These are phyloP conservation scores for Trichogramma evanescens DNA, from an alignment of 2,888 invertebrate species.

Conservation along the genomic window DNA sequence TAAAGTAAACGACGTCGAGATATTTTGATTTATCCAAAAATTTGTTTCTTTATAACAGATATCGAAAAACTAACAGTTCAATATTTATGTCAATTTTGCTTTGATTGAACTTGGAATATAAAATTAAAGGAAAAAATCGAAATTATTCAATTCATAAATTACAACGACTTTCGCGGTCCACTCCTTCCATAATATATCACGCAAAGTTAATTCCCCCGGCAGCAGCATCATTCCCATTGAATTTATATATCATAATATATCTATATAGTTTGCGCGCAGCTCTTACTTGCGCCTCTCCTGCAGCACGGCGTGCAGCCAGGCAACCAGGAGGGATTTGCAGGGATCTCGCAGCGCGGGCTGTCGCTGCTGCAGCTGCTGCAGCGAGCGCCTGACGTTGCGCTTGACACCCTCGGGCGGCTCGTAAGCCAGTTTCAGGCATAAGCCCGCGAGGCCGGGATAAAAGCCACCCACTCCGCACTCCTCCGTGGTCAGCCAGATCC, in stretches of 20 bases:
- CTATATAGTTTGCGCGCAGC: no score
- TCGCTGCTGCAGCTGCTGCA: constrained; percentile 37
- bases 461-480: constrained; percentile 35
- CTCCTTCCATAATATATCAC: no score
- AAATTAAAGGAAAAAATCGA: not conserved
- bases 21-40: no score
- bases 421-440: constrained; percentile 42
- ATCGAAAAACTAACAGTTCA: no score
- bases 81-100: no score
- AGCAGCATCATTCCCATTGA: no score
- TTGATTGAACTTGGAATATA: not conserved
- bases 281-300: constrained; percentile 80
- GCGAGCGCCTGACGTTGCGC: constrained; percentile 39
- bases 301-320: constrained; percentile 83
- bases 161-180: not conserved
- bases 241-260: no score
- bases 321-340: constrained; percentile 65
- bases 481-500: constrained; percentile 43
- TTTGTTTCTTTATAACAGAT: no score
- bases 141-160: not conserved
- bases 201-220: no score
- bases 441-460: constrained; percentile 40
- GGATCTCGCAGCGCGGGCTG: constrained; percentile 27
- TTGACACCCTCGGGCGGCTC: constrained; percentile 46
- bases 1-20: no score